Base-by-base conservation (phyloP, 2,797 vertebrate species). In the Urocyon cinereoargenteus region DNA sequence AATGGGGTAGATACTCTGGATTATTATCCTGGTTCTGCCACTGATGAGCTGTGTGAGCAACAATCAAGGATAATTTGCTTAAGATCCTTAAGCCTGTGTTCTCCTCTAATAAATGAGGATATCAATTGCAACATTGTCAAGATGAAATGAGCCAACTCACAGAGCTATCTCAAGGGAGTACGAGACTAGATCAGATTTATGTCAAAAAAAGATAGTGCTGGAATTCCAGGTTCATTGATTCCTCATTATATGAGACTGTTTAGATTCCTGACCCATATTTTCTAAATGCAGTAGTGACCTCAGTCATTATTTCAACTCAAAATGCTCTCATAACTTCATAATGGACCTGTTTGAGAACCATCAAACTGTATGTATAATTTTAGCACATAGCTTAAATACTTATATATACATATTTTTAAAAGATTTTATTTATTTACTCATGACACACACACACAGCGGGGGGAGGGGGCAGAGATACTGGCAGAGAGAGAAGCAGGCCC, bases 241-340 rank as follows among this genome's bases (percentile, higher is more conserved):
- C 31, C 73, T 92, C 24, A 45, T 81, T 86, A 21, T 40, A 11
- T 73, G 59, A 31, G 26, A 59, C 51, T 79, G 1, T 70, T 90
- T 36, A 18, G 61, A 59, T 91, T 40, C 45, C 51, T 91, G 22
- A 6, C 5, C 13, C 15, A 9, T 68, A 78, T 36, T 73, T 97
- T 61, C 34, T 92, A 91, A 77, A 90, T 36, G 34, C 45, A 26
- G 6, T 78, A 55, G 34, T 88, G 72, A 94, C 5, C 11, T n/a
- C 9, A 83, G 26, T 21, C 34, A 53, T 85, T 68, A 86, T 81
- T 94, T 64, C 3, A 64, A 79, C 59, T 92, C 70, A 90, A 11
- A 90, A 84, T 95, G 21, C 36, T 87, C 26, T 34, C 53, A 66
- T 68, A 45, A 85, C 72, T 96, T 6, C 66, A 92, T 61, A 92